Conservation (phyloP, 2,797 vertebrate species). For the Zalophus californianus region DNA sequence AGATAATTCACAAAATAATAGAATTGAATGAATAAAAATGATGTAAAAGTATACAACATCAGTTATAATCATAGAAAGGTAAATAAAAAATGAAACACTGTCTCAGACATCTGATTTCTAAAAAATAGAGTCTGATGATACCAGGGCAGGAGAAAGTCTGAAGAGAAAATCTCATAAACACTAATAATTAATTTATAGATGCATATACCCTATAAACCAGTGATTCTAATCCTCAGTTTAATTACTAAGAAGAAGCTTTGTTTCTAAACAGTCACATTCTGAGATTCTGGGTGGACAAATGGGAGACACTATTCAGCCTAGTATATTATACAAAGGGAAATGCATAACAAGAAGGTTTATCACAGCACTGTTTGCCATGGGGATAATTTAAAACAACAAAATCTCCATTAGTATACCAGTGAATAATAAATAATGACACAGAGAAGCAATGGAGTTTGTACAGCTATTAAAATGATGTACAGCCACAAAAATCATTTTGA, state of each 20-base stretch:
- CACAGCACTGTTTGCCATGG: not conserved
- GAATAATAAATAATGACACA: not conserved
- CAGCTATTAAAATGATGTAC: not conserved
- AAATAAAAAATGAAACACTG: not conserved
- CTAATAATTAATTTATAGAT: not conserved
- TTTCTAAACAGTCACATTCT: not conserved
- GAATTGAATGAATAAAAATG: not conserved
- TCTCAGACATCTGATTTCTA: not conserved
- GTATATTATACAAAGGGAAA: not conserved
- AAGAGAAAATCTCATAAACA: not conserved
- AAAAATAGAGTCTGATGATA: not conserved
- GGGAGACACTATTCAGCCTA: not conserved
- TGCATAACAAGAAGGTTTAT: not conserved
- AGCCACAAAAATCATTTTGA: not conserved
- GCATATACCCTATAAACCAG: fast-evolving
- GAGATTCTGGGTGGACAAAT: not conserved
- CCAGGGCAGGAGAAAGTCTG: not conserved
- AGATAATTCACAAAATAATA: not conserved
- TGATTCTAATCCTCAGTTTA: not conserved
- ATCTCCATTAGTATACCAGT: not conserved
- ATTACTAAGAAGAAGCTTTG: not conserved
- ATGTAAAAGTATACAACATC: not conserved
- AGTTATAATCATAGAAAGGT: not conserved
- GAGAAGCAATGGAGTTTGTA: not conserved
- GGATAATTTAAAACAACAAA: not conserved